Conservation (phyloP, 2,888 invertebrate species). For the Pollenia labialis region DNA sequence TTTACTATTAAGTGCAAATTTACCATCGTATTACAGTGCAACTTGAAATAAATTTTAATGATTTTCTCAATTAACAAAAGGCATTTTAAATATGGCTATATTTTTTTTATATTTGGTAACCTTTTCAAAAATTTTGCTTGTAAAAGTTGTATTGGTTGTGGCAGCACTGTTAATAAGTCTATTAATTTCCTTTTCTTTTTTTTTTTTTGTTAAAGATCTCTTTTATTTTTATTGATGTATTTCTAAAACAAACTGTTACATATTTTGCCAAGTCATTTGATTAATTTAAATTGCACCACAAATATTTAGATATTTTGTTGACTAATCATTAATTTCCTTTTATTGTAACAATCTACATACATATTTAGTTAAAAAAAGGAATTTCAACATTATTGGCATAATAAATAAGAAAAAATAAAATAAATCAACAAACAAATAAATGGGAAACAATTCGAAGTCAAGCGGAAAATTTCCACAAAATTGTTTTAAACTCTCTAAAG, state of each 20-base stretch:
- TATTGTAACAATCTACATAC: neutral
- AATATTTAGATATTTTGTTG: slow-evolving; percentile 27
- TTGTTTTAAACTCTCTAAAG: slow-evolving; percentile 59
- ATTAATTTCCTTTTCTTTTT: neutral
- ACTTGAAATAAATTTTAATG: too few relatives aligned
- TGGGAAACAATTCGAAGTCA: slow-evolving; percentile 40
- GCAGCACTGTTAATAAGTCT: too few relatives aligned
- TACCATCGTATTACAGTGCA: too few relatives aligned
- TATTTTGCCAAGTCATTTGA: slow-evolving; percentile 20
- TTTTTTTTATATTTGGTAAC: too few relatives aligned
- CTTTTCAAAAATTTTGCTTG: too few relatives aligned
- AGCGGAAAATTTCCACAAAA: slow-evolving; percentile 61
- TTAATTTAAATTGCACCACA: slow-evolving; percentile 19
- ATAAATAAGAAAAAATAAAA: neutral
- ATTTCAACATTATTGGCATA: slow-evolving; percentile 15
- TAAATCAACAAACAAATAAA: slow-evolving; percentile 27
- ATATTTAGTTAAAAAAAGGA: slow-evolving; percentile 17
- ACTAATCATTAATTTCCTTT: slow-evolving; percentile 46
- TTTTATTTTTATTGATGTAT: too few relatives aligned
- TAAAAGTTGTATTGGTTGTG: too few relatives aligned
- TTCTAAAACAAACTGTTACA: neutral
- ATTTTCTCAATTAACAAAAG: too few relatives aligned
- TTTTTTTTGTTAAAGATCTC: neutral
- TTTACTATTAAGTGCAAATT: too few relatives aligned
- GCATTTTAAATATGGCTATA: too few relatives aligned